Conservation (phyloP, 2,113 vertebrate species). For the Axis porcinus region DNA sequence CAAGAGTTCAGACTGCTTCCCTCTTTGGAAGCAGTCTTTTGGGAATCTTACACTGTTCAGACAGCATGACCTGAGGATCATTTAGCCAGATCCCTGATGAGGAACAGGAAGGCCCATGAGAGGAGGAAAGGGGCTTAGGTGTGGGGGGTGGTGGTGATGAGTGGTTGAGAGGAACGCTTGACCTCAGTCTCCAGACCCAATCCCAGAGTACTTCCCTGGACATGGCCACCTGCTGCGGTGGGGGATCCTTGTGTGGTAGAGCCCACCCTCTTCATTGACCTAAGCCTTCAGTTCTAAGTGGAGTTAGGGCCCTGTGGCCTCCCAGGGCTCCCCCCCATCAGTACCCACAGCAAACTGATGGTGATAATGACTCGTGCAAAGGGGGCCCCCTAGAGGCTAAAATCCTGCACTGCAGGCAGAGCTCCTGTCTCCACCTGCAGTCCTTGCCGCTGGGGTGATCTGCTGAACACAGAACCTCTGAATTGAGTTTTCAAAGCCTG, state of each 20-base stretch:
- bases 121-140: neutral
- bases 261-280: neutral
- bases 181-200: neutral
- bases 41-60: neutral
- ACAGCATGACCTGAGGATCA: neutral
- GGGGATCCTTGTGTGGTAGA: neutral
- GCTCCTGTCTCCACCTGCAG: accelerated
- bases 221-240: neutral
- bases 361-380: neutral
- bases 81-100: neutral
- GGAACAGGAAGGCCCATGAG: neutral
- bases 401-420: neutral
- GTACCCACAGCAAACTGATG: neutral
- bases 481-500: neutral
- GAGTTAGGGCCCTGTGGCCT: neutral
- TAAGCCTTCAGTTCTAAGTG: neutral
- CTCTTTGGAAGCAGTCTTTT: neutral
- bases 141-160: neutral
- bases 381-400: constrained; percentile 51
- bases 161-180: neutral
- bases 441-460: neutral
- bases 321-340: neutral
- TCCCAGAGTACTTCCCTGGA: neutral
- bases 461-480: neutral
- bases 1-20: neutral